Evolutionary conservation across 2,113 vertebrate genomes (phyloP), one percentile per base, ranked within the genome.

Genomic region (Callaeas wilsoni): DNA sequence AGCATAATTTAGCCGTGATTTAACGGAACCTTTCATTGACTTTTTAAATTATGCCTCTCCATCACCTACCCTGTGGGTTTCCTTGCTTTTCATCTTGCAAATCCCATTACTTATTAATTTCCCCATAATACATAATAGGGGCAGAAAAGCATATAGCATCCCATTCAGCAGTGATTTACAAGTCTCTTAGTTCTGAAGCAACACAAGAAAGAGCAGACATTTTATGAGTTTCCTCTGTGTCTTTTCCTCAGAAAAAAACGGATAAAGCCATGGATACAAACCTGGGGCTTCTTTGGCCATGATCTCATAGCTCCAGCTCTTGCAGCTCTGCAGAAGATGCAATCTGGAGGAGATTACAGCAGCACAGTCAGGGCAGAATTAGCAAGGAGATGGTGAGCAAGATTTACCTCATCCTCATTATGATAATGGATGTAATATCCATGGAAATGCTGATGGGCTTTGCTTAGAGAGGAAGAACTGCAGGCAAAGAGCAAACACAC

Each of bases 71-170:
- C 97, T 97, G 95, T 97, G 95, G 96, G 90, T 97, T 97, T 97
- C 97, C 96, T 97, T 71, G 84, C 96, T 96, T 97, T 97, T 96
- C 94, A 97, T 98, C 93, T 88, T 93, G 93, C 95, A 97, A 96
- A 93, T 93, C 94, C 96, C 93, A 97, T 98, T 97, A 97, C 95
- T 98, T 98, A 98, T 98, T 98, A 97, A 98, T 97, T 96, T 83
- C 79, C 49, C 79, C 82, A 60, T 96, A 95, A 97, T 96, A 92
- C 96, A 92, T 91, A 95, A 96, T 81, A 25, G 94, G 97, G 94
- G 94, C 90, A 95, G 91, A 90, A 97, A 94, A 88, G 82, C 73
- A 94, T 89, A 95, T 69, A 95, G 91, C 96, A 94, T 92, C 90
- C 86, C 88, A 71, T 97, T 97, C 88, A 90, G 82, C 53, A 13